Evolutionary conservation across 2,888 invertebrate genomes (phyloP).

Genomic region (Hoplodrina ambigua): DNA sequence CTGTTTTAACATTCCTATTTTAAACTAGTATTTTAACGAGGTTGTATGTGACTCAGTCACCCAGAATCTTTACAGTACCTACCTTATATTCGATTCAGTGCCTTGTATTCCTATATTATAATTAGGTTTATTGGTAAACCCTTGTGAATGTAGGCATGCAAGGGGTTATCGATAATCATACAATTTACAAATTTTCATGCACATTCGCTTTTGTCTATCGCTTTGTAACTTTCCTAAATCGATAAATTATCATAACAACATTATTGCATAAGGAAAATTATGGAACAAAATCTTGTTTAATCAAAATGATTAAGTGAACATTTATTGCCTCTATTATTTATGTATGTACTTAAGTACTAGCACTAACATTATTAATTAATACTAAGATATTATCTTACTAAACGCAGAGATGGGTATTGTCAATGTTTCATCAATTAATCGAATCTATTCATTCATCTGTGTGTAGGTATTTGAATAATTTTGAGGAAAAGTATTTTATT

Average conservation of each 20-base stretch:
- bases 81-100: too few relatives aligned
- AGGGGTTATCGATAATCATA: too few relatives aligned
- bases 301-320: slow-evolving; percentile 34
- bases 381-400: slow-evolving; percentile 39
- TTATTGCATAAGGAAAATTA: slow-evolving; percentile 43
- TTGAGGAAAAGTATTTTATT: not conserved
- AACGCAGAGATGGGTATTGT: slow-evolving; percentile 27
- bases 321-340: slow-evolving; percentile 36
- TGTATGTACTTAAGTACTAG: slow-evolving; percentile 18
- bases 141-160: too few relatives aligned
- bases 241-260: slow-evolving; percentile 10
- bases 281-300: slow-evolving; percentile 33
- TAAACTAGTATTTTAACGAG: too few relatives aligned
- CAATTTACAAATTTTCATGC: not conserved
- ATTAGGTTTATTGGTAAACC: too few relatives aligned
- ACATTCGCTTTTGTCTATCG: not conserved
- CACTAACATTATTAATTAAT: slow-evolving; percentile 32
- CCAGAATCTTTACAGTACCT: too few relatives aligned
- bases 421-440: not conserved
- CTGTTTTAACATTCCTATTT: too few relatives aligned
- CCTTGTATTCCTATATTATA: too few relatives aligned
- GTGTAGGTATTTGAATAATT: not conserved
- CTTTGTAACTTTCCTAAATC: slow-evolving; percentile 1
- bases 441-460: slow-evolving; percentile 2
- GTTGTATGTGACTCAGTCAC: too few relatives aligned